phyloP scores from a whole-genome alignment of 1,140 invertebrate species.

The Rhysida immarginata region DNA sequence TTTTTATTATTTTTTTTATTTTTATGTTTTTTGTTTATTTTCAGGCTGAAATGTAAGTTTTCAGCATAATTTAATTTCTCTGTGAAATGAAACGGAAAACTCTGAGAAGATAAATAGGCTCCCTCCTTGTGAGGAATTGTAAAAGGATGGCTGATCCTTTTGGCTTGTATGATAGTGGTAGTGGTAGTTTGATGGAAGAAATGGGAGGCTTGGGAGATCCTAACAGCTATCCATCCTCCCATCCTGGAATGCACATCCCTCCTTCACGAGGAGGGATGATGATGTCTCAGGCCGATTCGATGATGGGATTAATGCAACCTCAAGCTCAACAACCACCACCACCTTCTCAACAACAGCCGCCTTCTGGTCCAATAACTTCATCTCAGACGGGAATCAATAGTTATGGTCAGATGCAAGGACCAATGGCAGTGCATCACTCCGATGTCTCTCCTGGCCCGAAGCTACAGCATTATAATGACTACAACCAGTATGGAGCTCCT shows the following conservation, averaged over 20 bases:
- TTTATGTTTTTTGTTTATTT: too few relatives aligned
- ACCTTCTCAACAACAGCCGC: slow-evolving; percentile 15
- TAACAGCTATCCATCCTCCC: slow-evolving; percentile 13
- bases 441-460: background rate
- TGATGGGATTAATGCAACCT: background rate
- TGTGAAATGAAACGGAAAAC: too few relatives aligned
- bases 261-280: slow-evolving; percentile 13
- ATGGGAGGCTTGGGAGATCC: slow-evolving; percentile 17
- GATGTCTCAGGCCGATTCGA: slow-evolving; percentile 13
- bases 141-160: slow-evolving; percentile 10
- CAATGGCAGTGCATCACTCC: slow-evolving; percentile 1
- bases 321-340: slow-evolving; percentile 6
- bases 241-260: slow-evolving; percentile 17
- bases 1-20: too few relatives aligned
- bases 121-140: background rate
- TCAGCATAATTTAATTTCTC: too few relatives aligned
- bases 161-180: slow-evolving; percentile 15
- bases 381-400: background rate
- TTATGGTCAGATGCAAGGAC: background rate
- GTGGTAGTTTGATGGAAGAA: slow-evolving; percentile 12
- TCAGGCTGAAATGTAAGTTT: too few relatives aligned
- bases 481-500: slow-evolving; percentile 11
- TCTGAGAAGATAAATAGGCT: too few relatives aligned
- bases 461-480: slow-evolving; percentile 8
- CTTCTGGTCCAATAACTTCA: slow-evolving; percentile 8